Evolutionary conservation across 23 tunicate species (phyloP), one percentile per base, ranked within the genome.

Genomic region (Halocynthia roretzi): DNA sequence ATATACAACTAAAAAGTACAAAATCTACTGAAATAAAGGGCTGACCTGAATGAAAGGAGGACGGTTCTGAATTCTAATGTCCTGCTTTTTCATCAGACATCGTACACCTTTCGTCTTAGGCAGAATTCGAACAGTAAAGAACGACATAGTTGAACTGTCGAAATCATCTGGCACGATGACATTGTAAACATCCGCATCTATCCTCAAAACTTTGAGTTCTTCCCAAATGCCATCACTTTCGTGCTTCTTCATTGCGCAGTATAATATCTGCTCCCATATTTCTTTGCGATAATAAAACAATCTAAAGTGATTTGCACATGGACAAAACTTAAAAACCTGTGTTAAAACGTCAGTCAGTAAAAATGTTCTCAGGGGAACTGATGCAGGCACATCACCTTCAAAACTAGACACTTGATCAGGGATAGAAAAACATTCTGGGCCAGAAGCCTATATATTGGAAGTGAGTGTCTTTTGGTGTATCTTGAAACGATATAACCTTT

Each of bases 61-160:
- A 31, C 44, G 4, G 44, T 31, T 50, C 14, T 74, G 64, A 56
- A 74, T 74, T 53, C 40, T 40, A 53, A 20, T 53, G 12, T 20
- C 12, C 55, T 6, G 49, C n/a, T 70, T 70, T 54, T 48, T 22
- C 55, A 74, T 20, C 14, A 74, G 40, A 54, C 55, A n/a, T 18
- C 78, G 55, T 2, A 54, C 50, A 54, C 56, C 63, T 8, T 53
- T 74, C 23, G 55, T 74, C 40, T 74, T 74, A 54, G 78, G 78
- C 8, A 74, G 18, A 50, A 53, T n/a, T 21, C 78, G 56, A 12
- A 54, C 78, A 54, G n/a, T 64, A 54, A 53, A 74, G 14, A 74
- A 54, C n/a, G 67, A 12, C 8, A 21, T 20, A 0, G 9, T 8
- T 52, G n/a, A 5, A 10, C 56, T 22, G 49, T 50, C 19, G 7